Conservation (phyloP, 1,140 invertebrate species). For the Maconellicoccus hirsutus region DNA sequence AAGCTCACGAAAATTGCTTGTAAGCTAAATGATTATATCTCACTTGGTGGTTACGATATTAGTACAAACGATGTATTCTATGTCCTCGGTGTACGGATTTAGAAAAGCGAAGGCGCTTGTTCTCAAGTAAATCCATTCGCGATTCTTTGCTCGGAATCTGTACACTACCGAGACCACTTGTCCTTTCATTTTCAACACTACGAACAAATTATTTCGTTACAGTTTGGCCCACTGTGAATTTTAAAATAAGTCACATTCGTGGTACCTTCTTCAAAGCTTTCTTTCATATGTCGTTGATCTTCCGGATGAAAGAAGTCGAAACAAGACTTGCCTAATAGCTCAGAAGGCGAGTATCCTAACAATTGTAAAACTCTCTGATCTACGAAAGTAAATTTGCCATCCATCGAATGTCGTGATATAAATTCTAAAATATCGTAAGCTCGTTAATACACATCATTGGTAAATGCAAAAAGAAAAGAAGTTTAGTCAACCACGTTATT, state of each 20-base stretch:
- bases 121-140: constrained; percentile 89
- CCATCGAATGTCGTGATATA: constrained; percentile 84
- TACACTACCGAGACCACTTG: constrained; percentile 67
- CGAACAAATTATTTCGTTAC: constrained; percentile 29
- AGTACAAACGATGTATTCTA: constrained; percentile 96
- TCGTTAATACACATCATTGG: too few relatives aligned
- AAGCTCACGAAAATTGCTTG: neutral
- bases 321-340: constrained; percentile 85
- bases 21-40: constrained; percentile 37
- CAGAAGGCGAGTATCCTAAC: constrained; percentile 84
- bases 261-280: constrained; percentile 87
- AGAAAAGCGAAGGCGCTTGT: constrained; percentile 93
- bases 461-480: too few relatives aligned
- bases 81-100: constrained; percentile 93
- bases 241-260: too few relatives aligned
- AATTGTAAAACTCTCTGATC: constrained; percentile 87
- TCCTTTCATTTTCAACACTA: constrained; percentile 67
- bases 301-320: constrained; percentile 96
- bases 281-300: constrained; percentile 91
- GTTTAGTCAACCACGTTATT: too few relatives aligned
- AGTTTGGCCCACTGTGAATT: too few relatives aligned
- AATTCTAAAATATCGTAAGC: constrained; percentile 52
- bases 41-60: constrained; percentile 80
- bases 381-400: constrained; percentile 97
- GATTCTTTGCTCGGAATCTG: constrained; percentile 84